phyloP scores from a whole-genome alignment of 2,888 invertebrate species.

The Peribatodes rhomboidaria region DNA sequence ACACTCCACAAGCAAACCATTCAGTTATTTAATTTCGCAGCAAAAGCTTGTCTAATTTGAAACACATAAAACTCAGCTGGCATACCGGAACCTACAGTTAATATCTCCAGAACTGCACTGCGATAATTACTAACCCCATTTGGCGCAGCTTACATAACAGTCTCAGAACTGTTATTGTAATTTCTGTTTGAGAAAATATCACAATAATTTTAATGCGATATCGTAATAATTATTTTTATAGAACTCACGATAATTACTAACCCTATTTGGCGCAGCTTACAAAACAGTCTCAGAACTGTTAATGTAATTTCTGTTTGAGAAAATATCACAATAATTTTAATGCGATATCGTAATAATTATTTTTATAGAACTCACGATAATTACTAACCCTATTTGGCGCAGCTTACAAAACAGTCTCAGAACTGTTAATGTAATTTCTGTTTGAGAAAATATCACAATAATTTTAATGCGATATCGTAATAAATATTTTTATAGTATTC shows the following conservation, averaged over 20 bases:
- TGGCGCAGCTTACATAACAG: constrained; percentile 3
- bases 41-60: constrained; percentile 4
- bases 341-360: too few relatives aligned
- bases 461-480: too few relatives aligned
- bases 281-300: neutral
- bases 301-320: neutral
- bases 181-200: neutral
- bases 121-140: constrained; percentile 23
- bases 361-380: too few relatives aligned
- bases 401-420: neutral
- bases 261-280: constrained; percentile 11
- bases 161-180: neutral
- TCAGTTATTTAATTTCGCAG: neutral
- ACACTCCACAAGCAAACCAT: neutral
- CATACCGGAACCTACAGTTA: constrained; percentile 16
- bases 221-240: too few relatives aligned
- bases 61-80: constrained; percentile 21
- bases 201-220: too few relatives aligned
- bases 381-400: constrained; percentile 11
- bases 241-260: constrained; percentile 25
- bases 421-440: neutral
- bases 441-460: too few relatives aligned
- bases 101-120: constrained; percentile 29
- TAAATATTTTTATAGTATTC: too few relatives aligned
- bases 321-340: too few relatives aligned